Conservation (phyloP, 2,797 vertebrate species). For the Stomatorhinus walkeri region DNA sequence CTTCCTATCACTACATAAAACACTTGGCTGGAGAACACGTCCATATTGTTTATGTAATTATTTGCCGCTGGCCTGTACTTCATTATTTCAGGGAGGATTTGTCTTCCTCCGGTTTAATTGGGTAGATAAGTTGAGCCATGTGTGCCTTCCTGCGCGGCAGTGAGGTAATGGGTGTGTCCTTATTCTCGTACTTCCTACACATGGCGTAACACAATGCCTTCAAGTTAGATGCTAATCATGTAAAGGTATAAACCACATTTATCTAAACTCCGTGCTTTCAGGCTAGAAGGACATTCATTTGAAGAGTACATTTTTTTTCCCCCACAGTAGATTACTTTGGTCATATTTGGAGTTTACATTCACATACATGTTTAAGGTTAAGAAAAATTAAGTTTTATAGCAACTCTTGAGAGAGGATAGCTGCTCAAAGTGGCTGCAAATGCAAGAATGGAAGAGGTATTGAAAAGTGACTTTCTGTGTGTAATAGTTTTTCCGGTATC, state of each 20-base stretch:
- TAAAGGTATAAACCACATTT: background rate
- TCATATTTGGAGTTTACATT: background rate
- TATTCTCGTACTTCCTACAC: background rate
- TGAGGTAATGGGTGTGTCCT: background rate
- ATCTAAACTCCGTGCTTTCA: background rate
- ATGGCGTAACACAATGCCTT: background rate
- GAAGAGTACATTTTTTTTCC: background rate
- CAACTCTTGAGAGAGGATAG: background rate
- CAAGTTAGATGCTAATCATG: background rate
- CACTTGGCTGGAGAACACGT: background rate
- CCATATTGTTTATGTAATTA: slow-evolving; percentile 8
- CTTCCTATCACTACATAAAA: background rate
- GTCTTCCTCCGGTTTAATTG: background rate
- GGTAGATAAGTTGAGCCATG: background rate
- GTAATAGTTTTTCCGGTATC: background rate
- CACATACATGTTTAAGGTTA: background rate
- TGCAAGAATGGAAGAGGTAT: background rate
- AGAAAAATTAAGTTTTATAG: background rate
- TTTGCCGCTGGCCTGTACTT: background rate
- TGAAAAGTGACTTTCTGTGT: background rate
- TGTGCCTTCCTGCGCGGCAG: background rate
- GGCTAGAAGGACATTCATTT: background rate
- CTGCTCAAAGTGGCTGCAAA: background rate
- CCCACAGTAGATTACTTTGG: background rate
- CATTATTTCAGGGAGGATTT: slow-evolving; percentile 12